These are phyloP conservation scores for Dicyrtomina minuta DNA, from an alignment of 2,888 invertebrate species.

Conservation along the genomic window DNA sequence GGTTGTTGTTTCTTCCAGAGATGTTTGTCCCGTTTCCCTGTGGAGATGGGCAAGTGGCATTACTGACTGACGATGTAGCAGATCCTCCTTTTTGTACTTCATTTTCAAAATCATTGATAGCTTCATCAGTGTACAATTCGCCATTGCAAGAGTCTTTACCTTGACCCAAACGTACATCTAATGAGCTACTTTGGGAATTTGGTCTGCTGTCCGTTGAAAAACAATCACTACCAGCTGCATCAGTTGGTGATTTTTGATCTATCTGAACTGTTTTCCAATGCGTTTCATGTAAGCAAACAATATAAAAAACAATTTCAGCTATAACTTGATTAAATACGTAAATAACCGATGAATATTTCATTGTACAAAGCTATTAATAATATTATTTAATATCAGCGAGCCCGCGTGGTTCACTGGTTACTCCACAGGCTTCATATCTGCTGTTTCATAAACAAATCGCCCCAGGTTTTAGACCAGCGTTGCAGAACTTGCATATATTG, in stretches of 20 bases:
- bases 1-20: neutral
- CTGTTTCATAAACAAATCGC: too few relatives aligned
- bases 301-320: too few relatives aligned
- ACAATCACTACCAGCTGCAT: constrained; percentile 52
- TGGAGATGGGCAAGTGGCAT: constrained; percentile 45
- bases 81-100: constrained; percentile 49
- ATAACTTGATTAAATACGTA: too few relatives aligned
- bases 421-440: too few relatives aligned
- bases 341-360: too few relatives aligned
- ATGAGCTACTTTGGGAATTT: constrained; percentile 52
- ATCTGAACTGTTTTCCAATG: too few relatives aligned
- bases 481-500: too few relatives aligned
- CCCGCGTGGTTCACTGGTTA: too few relatives aligned
- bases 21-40: constrained; percentile 35
- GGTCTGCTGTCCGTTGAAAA: constrained; percentile 53
- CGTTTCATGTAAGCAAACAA: too few relatives aligned
- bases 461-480: too few relatives aligned
- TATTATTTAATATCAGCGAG: too few relatives aligned
- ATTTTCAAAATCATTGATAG: constrained; percentile 51
- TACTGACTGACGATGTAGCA: constrained; percentile 45
- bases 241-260: constrained; percentile 52
- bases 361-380: too few relatives aligned
- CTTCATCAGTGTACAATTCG: constrained; percentile 40
- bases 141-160: constrained; percentile 36
- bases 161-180: constrained; percentile 47